Evolutionary conservation across 92 coral and sea anemone species (phyloP).

Genomic region (Porites rus): DNA sequence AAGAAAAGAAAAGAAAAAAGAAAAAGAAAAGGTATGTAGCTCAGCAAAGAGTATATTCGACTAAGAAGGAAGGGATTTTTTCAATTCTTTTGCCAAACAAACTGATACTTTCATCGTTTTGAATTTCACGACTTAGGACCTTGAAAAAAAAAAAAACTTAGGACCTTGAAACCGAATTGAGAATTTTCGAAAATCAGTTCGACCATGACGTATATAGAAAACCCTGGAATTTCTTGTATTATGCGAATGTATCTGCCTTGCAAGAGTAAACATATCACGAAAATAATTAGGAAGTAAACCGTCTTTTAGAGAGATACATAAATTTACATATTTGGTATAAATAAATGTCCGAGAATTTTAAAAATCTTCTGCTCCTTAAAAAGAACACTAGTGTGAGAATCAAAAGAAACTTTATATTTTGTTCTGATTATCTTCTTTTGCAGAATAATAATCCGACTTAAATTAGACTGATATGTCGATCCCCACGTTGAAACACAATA

Average conservation of each 20-base stretch:
- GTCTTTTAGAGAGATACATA: constrained; percentile 31
- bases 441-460: no score
- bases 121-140: neutral
- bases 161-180: constrained; percentile 34
- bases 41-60: constrained; percentile 21
- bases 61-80: constrained; percentile 27
- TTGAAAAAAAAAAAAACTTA: constrained; percentile 10
- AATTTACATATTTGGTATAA: constrained; percentile 35
- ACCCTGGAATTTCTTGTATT: constrained; percentile 32
- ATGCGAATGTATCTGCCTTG: constrained; percentile 25
- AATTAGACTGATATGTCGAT: no score
- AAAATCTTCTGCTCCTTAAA: constrained; percentile 17
- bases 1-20: no score
- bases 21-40: constrained; percentile 14
- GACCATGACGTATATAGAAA: constrained; percentile 12
- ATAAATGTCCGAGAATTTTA: constrained; percentile 22
- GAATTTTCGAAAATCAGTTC: constrained; percentile 34
- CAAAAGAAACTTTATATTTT: constrained; percentile 17
- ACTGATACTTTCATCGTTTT: constrained; percentile 28
- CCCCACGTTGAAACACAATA: no score
- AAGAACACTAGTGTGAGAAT: constrained; percentile 25
- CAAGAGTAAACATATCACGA: constrained; percentile 33
- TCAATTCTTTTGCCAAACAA: constrained; percentile 25
- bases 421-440: no score
- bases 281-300: constrained; percentile 15